Base-by-base conservation (phyloP, 2,113 vertebrate species). In the Furnarius figulus region DNA sequence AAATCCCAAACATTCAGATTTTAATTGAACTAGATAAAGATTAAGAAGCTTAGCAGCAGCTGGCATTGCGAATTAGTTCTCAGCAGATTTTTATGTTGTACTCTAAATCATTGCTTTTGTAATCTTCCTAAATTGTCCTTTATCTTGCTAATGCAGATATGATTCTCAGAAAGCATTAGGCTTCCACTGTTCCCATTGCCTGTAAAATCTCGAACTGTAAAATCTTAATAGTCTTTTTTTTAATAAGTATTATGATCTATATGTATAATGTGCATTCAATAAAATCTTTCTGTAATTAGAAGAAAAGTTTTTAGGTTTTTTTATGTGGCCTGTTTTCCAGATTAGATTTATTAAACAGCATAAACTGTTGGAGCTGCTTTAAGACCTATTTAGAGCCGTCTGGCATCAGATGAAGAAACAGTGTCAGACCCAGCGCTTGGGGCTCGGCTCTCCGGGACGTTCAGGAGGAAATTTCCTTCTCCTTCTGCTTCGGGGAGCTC, bases 11-110 rank as follows among this genome's bases (percentile, higher is more conserved):
- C 98, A 97, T 97, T 98, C 97, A 95, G 98, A 97, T 98, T 98
- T 98, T 98, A 98, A 98, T 98, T 98, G 98, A 98, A 98, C 97
- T 96, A 98, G 98, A 98, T 98, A 98, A 98, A 98, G 98, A 98
- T 98, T 98, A 98, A 98, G 98, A 97, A 96, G 98, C 98, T 98
- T 98, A 98, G 96, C 95, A 95, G 97, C 97, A 98, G 98, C 98
- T 98, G 98, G 98, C 97, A 98, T 94, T 95, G 94, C 93, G 89
- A 97, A 97, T 97, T 94, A 96, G 98, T 97, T 95, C 98, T 98
- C 98, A 89, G 98, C 97, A 97, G 96, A 98, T 97, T 97, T 97
- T 97, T 97, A 97, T 96, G 98, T 97, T 97, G 98, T 97, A 92
- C 91, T 96, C 96, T 97, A 98, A 98, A 98, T 98, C 98, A 97